Conservation (phyloP, 2,113 vertebrate species). For the Cynoglossus semilaevis region DNA sequence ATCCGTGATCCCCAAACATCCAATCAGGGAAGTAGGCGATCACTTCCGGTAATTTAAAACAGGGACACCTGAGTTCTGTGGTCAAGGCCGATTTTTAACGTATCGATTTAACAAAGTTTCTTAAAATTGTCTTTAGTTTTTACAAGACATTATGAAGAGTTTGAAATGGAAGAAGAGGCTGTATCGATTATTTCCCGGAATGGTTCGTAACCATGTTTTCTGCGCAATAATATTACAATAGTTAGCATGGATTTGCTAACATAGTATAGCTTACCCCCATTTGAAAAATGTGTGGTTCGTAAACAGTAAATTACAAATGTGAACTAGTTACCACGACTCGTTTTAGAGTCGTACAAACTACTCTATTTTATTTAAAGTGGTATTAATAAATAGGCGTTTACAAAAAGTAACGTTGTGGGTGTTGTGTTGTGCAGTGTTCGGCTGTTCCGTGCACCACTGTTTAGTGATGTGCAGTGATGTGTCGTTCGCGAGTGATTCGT, state of each 20-base stretch:
- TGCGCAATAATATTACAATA: not conserved
- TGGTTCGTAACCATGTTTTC: conserved; percentile 36
- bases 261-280: not conserved
- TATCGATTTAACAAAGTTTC: not conserved
- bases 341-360: too few relatives aligned
- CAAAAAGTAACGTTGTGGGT: too few relatives aligned
- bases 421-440: too few relatives aligned
- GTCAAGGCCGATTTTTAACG: not conserved
- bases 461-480: too few relatives aligned
- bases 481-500: too few relatives aligned
- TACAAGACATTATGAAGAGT: not conserved
- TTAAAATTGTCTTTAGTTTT: not conserved
- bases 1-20: conserved; percentile 34
- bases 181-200: conserved; percentile 37
- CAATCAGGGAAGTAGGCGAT: conserved; percentile 42
- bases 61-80: not conserved
- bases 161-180: conserved; percentile 50
- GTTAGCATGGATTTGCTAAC: conserved; percentile 1
- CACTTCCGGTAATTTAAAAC: conserved; percentile 49
- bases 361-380: too few relatives aligned
- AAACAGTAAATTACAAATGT: too few relatives aligned
- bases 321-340: too few relatives aligned
- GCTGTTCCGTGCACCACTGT: too few relatives aligned
- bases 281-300: too few relatives aligned
- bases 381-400: too few relatives aligned